Evolutionary conservation across 2,113 vertebrate species (phyloP).

Genomic region (Clarias magur): DNA sequence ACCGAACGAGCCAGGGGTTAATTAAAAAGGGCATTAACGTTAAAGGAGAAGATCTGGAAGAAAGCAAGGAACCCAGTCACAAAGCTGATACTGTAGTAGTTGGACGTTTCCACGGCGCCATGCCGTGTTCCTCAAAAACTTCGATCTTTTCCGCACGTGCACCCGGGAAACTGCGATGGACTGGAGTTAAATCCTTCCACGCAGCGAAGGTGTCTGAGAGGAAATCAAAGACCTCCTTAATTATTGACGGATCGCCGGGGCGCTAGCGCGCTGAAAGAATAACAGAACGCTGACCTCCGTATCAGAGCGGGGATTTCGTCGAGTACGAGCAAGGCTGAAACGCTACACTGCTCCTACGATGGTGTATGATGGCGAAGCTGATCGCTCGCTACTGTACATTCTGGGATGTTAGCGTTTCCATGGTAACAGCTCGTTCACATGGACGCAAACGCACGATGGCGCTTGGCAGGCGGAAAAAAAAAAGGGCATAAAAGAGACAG

Average conservation of each 20-base stretch:
- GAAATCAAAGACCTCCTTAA: slow-evolving; percentile 11
- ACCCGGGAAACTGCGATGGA: not conserved
- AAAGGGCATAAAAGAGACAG: not conserved
- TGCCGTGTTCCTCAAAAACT: not conserved
- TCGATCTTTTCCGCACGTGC: not conserved
- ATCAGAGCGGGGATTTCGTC: not conserved
- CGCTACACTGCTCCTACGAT: not conserved
- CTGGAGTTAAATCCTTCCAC: not conserved
- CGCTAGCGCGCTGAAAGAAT: not conserved
- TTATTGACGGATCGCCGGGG: slow-evolving; percentile 8
- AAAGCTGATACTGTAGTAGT: not conserved
- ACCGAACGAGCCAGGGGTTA: not conserved
- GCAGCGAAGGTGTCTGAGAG: no score
- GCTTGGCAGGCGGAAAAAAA: not conserved
- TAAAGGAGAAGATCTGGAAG: not conserved
- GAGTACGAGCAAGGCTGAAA: not conserved
- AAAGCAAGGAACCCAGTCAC: not conserved
- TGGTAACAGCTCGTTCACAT: not conserved
- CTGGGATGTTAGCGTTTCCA: not conserved
- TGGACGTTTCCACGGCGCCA: not conserved
- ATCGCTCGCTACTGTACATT: not conserved
- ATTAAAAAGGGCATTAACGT: not conserved
- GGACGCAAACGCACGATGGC: not conserved
- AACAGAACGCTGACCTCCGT: not conserved
- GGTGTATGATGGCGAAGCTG: not conserved